Evolutionary conservation across 2,113 vertebrate species (phyloP).

Genomic region (Apistogramma diplotaenia): DNA sequence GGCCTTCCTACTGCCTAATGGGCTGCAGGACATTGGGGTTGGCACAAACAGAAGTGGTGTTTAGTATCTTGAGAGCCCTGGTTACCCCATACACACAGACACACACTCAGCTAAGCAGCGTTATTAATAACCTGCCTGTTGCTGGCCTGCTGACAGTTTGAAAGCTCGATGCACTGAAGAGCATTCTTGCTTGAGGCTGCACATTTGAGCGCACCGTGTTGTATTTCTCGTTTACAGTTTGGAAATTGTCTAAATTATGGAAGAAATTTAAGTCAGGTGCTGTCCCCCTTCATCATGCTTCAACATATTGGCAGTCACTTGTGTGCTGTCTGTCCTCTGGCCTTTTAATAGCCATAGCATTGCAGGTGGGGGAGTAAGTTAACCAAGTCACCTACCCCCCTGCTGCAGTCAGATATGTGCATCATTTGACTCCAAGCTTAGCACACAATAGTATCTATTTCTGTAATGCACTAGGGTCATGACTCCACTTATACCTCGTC

Average conservation of each 20-base stretch:
- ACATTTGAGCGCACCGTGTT: background rate
- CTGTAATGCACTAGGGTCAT: constrained; percentile 60
- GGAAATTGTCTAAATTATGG: background rate
- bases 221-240: background rate
- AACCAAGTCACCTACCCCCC: constrained; percentile 23
- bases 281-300: background rate
- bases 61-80: constrained; percentile 57
- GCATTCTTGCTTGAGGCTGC: background rate
- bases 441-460: constrained; percentile 75
- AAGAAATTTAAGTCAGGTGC: background rate
- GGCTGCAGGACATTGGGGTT: constrained; percentile 24
- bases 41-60: constrained; percentile 58
- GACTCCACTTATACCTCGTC: constrained; percentile 50
- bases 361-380: constrained; percentile 54
- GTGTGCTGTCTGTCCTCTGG: constrained; percentile 40
- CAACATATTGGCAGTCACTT: background rate
- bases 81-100: constrained; percentile 55
- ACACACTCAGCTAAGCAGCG: constrained; percentile 32
- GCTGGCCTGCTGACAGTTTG: constrained; percentile 64
- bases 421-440: constrained; percentile 34
- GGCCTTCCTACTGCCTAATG: constrained; percentile 36
- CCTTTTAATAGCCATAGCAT: constrained; percentile 61
- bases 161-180: constrained; percentile 37
- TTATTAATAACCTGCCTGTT: constrained; percentile 78
- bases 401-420: constrained; percentile 33